Conservation (phyloP, 2,113 vertebrate species). For the Scomber scombrus region DNA sequence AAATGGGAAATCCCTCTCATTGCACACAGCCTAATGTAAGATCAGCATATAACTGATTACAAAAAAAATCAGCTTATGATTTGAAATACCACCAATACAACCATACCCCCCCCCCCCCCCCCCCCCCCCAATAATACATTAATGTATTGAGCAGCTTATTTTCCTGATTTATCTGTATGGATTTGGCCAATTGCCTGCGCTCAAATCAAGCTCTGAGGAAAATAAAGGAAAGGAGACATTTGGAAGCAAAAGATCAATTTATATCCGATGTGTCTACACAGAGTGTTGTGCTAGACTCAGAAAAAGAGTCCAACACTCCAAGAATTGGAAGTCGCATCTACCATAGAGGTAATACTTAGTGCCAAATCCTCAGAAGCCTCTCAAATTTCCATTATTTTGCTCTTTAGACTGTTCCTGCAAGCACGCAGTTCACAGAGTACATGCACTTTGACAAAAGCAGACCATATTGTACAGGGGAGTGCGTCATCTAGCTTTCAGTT, state of each 20-base stretch:
- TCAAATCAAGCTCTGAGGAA: constrained; percentile 62
- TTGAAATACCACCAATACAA: constrained; percentile 41
- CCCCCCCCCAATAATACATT: constrained; percentile 49
- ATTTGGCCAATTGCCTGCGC: constrained; percentile 71
- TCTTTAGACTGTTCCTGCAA: background rate
- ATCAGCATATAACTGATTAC: constrained; percentile 56
- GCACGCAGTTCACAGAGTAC: constrained; percentile 2
- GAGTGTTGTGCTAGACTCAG: constrained; percentile 21
- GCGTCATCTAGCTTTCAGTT: constrained; percentile 31
- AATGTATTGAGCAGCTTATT: constrained; percentile 77
- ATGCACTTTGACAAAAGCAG: constrained; percentile 16
- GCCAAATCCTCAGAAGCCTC: constrained; percentile 20
- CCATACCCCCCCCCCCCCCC: too few relatives aligned
- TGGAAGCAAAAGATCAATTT: constrained; percentile 64
- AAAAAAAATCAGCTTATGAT: constrained; percentile 78
- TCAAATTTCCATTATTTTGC: constrained; percentile 31
- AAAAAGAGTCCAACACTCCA: constrained; percentile 34
- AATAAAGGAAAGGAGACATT: constrained; percentile 44
- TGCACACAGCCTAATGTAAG: constrained; percentile 55
- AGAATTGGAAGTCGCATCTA: constrained; percentile 33
- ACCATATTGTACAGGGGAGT: constrained; percentile 10
- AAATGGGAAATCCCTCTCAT: constrained; percentile 53
- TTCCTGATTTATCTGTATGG: constrained; percentile 75
- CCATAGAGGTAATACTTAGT: constrained; percentile 12
- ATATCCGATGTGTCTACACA: constrained; percentile 48